Percentiles rank a stretch among this genome's conserved stretches.
Conservation (phyloP, 2,113 vertebrate genomes). For the Probosciger aterrimus region DNA sequence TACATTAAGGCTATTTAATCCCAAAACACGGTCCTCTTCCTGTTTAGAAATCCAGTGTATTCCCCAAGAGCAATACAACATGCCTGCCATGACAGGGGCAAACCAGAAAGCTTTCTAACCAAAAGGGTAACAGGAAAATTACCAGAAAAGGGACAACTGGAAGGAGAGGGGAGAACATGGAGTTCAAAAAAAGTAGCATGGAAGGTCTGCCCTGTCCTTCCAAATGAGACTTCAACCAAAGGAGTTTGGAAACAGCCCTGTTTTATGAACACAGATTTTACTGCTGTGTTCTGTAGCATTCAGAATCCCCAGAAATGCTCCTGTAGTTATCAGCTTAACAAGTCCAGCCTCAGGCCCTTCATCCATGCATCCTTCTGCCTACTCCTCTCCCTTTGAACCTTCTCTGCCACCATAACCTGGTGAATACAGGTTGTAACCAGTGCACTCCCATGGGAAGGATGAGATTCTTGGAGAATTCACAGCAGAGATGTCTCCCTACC, state of each 20-base stretch:
- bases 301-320: not conserved
- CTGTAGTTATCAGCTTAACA: not conserved
- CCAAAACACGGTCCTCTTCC: not conserved
- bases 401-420: not conserved
- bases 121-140: not conserved
- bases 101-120: not conserved
- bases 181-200: not conserved
- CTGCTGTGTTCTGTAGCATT: not conserved
- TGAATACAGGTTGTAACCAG: not conserved
- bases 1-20: not conserved
- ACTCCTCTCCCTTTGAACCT: not conserved
- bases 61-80: not conserved
- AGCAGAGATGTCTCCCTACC: not conserved
- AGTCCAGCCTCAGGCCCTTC: not conserved
- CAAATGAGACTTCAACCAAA: accelerated
- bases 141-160: not conserved
- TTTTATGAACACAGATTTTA: not conserved
- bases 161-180: not conserved
- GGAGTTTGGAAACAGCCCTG: not conserved
- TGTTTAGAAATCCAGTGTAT: not conserved
- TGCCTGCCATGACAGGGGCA: not conserved
- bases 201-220: not conserved
- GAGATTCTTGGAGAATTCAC: not conserved
- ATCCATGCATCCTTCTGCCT: not conserved
- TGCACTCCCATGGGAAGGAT: not conserved